A percentile compares a stretch with the other conserved stretches of the same genome.
These are phyloP conservation scores for Drosophila ironensis DNA, from an alignment of 1,140 invertebrate species.

Conservation along the genomic window DNA sequence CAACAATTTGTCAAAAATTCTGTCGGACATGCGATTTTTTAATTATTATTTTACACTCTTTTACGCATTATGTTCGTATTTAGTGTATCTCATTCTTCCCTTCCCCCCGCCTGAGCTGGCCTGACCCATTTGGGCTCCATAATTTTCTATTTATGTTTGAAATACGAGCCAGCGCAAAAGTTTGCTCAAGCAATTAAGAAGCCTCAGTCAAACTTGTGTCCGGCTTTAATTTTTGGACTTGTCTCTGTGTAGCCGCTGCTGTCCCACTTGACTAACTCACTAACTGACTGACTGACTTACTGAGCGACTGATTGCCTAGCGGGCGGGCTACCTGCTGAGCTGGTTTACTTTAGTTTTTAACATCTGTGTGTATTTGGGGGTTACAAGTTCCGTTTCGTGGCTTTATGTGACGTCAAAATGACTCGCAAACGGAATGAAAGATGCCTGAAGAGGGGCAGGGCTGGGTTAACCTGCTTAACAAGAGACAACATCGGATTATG, in stretches of 20 bases:
- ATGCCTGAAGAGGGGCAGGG: slow-evolving; percentile 10
- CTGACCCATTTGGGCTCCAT: slow-evolving; percentile 18
- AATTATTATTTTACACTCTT: slow-evolving; percentile 63
- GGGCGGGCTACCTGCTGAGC: slow-evolving; percentile 65
- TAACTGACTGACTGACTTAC: slow-evolving; percentile 14
- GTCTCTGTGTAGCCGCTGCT: slow-evolving; percentile 58
- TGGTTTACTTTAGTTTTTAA: slow-evolving; percentile 61
- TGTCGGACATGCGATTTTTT: slow-evolving; percentile 73
- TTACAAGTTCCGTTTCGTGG: slow-evolving; percentile 63
- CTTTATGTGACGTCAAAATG: slow-evolving; percentile 52
- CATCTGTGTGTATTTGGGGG: slow-evolving; percentile 42
- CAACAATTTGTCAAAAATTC: slow-evolving; percentile 74
- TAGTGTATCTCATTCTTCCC: slow-evolving; percentile 9
- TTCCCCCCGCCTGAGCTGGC: slow-evolving; percentile 1
- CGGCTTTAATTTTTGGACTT: slow-evolving; percentile 50
- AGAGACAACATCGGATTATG: slow-evolving; percentile 29
- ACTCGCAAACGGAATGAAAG: slow-evolving; percentile 2
- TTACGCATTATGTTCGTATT: slow-evolving; percentile 28
- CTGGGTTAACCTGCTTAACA: not conserved
- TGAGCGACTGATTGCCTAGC: slow-evolving; percentile 3
- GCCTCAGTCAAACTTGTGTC: slow-evolving; percentile 29
- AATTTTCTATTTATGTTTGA: slow-evolving; percentile 51
- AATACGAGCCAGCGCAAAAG: slow-evolving; percentile 34
- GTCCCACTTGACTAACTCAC: slow-evolving; percentile 39
- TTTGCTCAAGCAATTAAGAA: slow-evolving; percentile 49